Conservation (phyloP, 1,140 invertebrate genomes). For the Conus ventricosus region DNA sequence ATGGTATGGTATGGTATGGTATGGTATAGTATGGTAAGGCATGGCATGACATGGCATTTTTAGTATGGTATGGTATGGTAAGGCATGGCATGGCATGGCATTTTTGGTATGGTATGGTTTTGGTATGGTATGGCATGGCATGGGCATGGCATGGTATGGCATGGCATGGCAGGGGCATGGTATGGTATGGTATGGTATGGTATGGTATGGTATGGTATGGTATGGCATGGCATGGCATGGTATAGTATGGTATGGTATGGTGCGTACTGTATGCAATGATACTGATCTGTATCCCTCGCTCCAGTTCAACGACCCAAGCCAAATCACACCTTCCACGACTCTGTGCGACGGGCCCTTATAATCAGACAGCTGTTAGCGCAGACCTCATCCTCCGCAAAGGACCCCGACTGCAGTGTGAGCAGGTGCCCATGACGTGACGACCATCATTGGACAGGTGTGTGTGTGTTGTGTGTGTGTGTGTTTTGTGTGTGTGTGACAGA, state of each 20-base stretch:
- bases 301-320: too few relatives aligned
- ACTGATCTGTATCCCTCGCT: not conserved
- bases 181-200: constrained; percentile 11
- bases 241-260: not conserved
- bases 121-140: not conserved
- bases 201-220: constrained; percentile 49
- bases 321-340: too few relatives aligned
- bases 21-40: constrained; percentile 41
- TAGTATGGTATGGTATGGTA: constrained; percentile 40
- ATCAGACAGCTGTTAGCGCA: too few relatives aligned
- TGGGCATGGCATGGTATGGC: not conserved
- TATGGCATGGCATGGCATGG: constrained; percentile 48
- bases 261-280: not conserved
- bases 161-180: too few relatives aligned
- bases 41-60: constrained; percentile 35
- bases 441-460: too few relatives aligned
- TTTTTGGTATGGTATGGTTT: constrained; percentile 36
- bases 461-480: too few relatives aligned
- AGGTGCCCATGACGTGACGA: too few relatives aligned
- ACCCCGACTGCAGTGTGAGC: too few relatives aligned
- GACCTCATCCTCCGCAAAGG: too few relatives aligned
- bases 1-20: constrained; percentile 36
- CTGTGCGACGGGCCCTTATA: too few relatives aligned
- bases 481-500: too few relatives aligned
- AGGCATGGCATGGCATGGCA: constrained; percentile 36